Conservation (phyloP, 2,797 vertebrate species). For the Megaceryle alcyon region DNA sequence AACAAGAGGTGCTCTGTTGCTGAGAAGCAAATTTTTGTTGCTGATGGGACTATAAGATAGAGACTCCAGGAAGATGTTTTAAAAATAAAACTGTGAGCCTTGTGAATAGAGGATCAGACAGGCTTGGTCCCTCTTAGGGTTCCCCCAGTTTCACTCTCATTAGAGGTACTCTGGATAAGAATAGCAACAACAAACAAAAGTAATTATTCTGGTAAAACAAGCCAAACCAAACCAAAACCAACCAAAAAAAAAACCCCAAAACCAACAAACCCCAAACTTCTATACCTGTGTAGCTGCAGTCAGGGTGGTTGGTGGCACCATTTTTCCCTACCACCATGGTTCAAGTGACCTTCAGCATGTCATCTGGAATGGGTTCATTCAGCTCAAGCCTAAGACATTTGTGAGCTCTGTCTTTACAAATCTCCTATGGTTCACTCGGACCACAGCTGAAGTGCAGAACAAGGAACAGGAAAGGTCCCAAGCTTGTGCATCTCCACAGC, state of each 20-base stretch:
- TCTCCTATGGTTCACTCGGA: not conserved
- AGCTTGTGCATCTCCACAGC: not conserved
- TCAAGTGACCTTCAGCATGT: not conserved
- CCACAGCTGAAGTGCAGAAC: not conserved
- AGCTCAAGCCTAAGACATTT: not conserved
- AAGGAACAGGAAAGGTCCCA: not conserved
- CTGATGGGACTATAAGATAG: not conserved
- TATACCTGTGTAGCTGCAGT: not conserved
- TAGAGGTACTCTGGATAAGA: not conserved
- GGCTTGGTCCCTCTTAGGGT: not conserved
- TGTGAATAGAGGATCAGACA: not conserved
- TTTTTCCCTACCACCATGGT: not conserved
- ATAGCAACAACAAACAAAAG: not conserved
- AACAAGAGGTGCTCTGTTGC: accelerated
- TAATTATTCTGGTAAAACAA: not conserved
- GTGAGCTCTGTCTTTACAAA: not conserved
- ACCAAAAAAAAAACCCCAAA: too few species aligned
- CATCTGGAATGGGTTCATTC: not conserved
- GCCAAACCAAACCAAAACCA: too few species aligned
- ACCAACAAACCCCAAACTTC: too few species aligned
- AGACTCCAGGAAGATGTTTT: not conserved
- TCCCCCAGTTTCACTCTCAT: not conserved
- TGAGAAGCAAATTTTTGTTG: not conserved
- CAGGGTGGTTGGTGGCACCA: not conserved
- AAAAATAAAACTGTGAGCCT: not conserved